Percentiles rank a stretch among this genome's conserved stretches.
phyloP scores from a whole-genome alignment of 2,888 invertebrate species.

The Chirona hameri region DNA sequence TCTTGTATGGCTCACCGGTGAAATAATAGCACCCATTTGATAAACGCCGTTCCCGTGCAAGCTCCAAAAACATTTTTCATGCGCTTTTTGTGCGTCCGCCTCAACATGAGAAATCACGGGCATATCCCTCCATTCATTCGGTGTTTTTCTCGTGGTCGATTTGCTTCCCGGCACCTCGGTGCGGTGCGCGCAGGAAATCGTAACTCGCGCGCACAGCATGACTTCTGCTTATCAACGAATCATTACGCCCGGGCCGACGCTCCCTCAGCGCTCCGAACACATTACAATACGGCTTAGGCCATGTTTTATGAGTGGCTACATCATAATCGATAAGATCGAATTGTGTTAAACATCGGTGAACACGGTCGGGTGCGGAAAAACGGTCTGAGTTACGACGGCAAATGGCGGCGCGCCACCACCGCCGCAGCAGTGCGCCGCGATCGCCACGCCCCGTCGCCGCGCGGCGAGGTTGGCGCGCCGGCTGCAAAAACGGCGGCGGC shows the following conservation, averaged over 20 bases:
- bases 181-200: not conserved
- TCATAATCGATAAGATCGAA: conserved; percentile 25
- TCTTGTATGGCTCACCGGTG: not conserved
- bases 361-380: not conserved
- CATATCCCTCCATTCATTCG: conserved; percentile 7
- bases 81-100: not conserved
- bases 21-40: conserved; percentile 22
- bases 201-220: not conserved
- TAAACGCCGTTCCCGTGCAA: conserved; percentile 25
- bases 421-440: not conserved
- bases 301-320: conserved; percentile 25
- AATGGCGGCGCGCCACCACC: not conserved
- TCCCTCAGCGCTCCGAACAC: conserved; percentile 5
- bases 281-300: not conserved
- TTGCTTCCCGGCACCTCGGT: not conserved
- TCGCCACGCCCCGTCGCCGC: not conserved
- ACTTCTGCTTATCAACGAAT: conserved; percentile 27
- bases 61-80: not conserved
- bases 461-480: not conserved
- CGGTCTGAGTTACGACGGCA: not conserved
- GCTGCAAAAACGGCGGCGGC: not conserved
- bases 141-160: conserved; percentile 4
- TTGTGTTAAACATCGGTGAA: conserved; percentile 2
- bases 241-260: conserved; percentile 1
- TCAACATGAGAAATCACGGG: conserved; percentile 14